Conservation (phyloP, 2,113 vertebrate genomes). For the Salvelinus fontinalis region DNA sequence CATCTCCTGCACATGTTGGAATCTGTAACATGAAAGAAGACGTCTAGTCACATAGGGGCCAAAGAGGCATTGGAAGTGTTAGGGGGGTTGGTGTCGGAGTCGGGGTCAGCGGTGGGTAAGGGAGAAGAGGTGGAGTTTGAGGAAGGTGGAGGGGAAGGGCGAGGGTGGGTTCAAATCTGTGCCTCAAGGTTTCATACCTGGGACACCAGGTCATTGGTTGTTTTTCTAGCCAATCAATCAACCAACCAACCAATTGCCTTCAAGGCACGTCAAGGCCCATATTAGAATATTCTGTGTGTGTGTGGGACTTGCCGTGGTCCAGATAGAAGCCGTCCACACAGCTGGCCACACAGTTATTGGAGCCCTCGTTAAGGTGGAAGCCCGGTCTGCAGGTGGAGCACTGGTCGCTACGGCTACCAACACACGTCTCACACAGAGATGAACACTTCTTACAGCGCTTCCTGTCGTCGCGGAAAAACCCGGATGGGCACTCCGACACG, state of each 20-base stretch:
- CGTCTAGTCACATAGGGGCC: conserved; percentile 1
- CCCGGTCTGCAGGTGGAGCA: conserved; percentile 90
- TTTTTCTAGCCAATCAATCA: too few species aligned
- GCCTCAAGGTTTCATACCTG: too few species aligned
- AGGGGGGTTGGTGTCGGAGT: too few species aligned
- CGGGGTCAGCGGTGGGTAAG: too few species aligned
- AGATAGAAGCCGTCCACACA: conserved; percentile 89
- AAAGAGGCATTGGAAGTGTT: too few species aligned
- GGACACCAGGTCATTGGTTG: too few species aligned
- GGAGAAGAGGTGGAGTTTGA: too few species aligned
- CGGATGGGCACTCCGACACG: conserved; percentile 90
- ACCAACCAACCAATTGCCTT: too few species aligned
- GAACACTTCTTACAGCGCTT: conserved; percentile 96
- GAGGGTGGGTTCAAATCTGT: too few species aligned
- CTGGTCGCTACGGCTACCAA: conserved; percentile 90
- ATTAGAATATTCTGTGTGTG: not conserved
- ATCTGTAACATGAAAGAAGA: conserved; percentile 71
- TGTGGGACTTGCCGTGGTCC: conserved; percentile 77
- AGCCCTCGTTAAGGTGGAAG: conserved; percentile 88
- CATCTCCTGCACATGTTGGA: conserved; percentile 89
- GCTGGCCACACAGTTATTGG: conserved; percentile 82
- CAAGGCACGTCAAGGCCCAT: too few species aligned
- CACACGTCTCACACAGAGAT: conserved; percentile 88
- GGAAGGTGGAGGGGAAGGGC: too few species aligned
- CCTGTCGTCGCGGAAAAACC: conserved; percentile 94